phyloP scores from a whole-genome alignment of 2,113 vertebrate genomes.

The Struthio camelus region DNA sequence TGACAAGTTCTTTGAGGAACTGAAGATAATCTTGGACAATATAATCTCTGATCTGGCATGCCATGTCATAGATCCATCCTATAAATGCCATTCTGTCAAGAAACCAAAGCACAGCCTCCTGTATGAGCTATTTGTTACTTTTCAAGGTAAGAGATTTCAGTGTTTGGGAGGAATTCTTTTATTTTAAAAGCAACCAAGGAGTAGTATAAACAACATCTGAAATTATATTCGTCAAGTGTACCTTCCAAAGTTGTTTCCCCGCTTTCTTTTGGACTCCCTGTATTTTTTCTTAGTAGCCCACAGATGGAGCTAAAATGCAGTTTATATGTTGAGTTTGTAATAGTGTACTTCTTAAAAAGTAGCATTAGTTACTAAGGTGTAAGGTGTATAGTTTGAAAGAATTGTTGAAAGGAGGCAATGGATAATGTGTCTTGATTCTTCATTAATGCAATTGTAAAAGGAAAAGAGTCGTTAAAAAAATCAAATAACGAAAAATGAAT shows the following conservation, averaged over 20 bases:
- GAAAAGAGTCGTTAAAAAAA: too few relatives aligned
- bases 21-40: conserved; percentile 53
- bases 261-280: neutral
- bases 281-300: conserved; percentile 56
- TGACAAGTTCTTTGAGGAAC: conserved; percentile 26
- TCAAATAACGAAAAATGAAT: too few relatives aligned
- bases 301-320: conserved; percentile 74
- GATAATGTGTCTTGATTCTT: neutral
- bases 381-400: neutral
- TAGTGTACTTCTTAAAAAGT: neutral
- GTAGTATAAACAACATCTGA: neutral
- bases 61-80: conserved; percentile 36
- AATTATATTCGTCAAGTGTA: accelerated
- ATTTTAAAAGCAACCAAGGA: neutral
- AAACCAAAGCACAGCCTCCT: conserved; percentile 37
- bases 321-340: neutral
- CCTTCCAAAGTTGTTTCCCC: neutral
- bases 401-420: neutral
- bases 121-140: conserved; percentile 70
- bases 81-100: conserved; percentile 69
- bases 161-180: neutral
- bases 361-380: accelerated
- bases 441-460: neutral
- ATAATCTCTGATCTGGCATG: conserved; percentile 66
- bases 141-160: conserved; percentile 65